Conservation (phyloP, 2,888 invertebrate genomes). For the Archaeoteleia sp. region DNA sequence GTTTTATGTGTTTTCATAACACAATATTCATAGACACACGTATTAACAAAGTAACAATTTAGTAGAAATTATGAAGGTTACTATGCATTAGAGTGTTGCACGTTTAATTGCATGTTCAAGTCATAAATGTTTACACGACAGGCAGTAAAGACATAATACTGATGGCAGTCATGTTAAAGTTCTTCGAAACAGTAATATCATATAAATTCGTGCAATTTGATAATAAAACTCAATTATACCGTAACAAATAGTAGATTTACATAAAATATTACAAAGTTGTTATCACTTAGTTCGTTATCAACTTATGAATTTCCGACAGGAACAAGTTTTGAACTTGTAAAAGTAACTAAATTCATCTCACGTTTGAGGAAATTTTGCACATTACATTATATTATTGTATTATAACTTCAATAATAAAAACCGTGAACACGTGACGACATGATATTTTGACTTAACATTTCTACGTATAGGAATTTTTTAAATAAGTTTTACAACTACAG, state of each 20-base stretch:
- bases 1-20: neutral
- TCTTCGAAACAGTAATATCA: slow-evolving; percentile 31
- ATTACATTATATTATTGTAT: no score
- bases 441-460: no score
- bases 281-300: slow-evolving; percentile 14
- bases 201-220: slow-evolving; percentile 33
- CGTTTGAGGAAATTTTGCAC: no score
- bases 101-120: slow-evolving; percentile 34
- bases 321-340: slow-evolving; percentile 8
- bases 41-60: slow-evolving; percentile 15
- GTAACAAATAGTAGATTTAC: slow-evolving; percentile 33
- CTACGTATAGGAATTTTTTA: no score
- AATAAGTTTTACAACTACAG: no score
- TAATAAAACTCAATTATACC: slow-evolving; percentile 34
- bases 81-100: slow-evolving; percentile 19
- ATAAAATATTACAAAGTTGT: slow-evolving; percentile 24
- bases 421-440: no score
- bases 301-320: slow-evolving; percentile 20
- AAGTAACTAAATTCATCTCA: no score
- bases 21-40: neutral
- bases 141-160: slow-evolving; percentile 57
- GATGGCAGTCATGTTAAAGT: slow-evolving; percentile 48
- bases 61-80: slow-evolving; percentile 16
- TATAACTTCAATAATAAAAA: no score
- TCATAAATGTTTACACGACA: slow-evolving; percentile 55